These are phyloP conservation scores for Pangasius larnaudii DNA, from an alignment of 2,797 vertebrate species.

Conservation along the genomic window DNA sequence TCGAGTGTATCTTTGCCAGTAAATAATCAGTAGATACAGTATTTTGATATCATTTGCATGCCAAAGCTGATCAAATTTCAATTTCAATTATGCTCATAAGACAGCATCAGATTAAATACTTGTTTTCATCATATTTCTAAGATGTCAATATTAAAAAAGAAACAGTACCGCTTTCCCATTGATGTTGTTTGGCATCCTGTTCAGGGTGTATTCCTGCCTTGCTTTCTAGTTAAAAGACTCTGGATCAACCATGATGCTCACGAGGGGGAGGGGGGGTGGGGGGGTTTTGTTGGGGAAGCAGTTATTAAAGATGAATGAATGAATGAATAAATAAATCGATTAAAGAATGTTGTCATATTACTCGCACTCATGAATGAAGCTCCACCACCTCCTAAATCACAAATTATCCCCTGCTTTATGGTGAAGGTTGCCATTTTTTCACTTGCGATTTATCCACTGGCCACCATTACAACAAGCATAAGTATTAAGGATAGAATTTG, in stretches of 20 bases:
- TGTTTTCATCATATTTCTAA: not conserved
- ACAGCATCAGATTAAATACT: not conserved
- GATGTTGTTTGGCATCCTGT: not conserved
- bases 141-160: not conserved
- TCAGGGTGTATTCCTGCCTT: not conserved
- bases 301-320: not conserved
- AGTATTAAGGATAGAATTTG: not conserved
- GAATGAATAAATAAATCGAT: not conserved
- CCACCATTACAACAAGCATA: not conserved
- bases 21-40: not conserved
- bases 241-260: not conserved
- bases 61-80: not conserved
- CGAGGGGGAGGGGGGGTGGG: too few relatives aligned
- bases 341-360: not conserved
- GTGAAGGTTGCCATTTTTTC: not conserved
- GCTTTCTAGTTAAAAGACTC: not conserved
- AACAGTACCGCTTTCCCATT: too few relatives aligned
- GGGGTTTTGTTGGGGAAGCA: too few relatives aligned
- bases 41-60: not conserved
- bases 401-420: not conserved
- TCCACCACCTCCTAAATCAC: not conserved
- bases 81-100: not conserved
- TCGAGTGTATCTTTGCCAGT: not conserved
- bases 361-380: not conserved
- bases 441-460: not conserved